Percentiles rank a stretch among this genome's conserved stretches.
Evolutionary conservation across 2,888 invertebrate genomes (phyloP).

Genomic region (Drosophila mercatorum): DNA sequence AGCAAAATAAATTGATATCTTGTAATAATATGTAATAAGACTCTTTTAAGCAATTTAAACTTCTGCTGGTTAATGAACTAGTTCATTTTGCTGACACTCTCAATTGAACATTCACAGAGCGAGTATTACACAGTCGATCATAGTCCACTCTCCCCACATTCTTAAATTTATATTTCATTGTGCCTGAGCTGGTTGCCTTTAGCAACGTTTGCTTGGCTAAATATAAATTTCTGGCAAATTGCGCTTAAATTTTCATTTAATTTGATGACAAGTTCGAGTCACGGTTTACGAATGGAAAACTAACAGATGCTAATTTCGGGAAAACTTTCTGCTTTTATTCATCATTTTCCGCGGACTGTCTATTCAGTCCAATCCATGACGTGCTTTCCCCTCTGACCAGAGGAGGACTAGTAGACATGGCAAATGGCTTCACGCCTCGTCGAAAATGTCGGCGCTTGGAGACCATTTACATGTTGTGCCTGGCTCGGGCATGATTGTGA

Average conservation of each 20-base stretch:
- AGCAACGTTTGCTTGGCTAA: not conserved
- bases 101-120: no score
- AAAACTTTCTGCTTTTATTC: conserved; percentile 17
- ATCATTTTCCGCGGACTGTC: conserved; percentile 23
- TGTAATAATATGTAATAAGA: no score
- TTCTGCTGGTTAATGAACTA: no score
- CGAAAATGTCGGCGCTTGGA: conserved; percentile 56
- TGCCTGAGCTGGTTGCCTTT: not conserved
- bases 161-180: not conserved
- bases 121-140: not conserved
- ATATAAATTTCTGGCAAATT: not conserved
- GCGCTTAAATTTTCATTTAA: not conserved
- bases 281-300: not conserved
- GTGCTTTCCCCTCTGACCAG: not conserved
- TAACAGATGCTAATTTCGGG: conserved; percentile 4
- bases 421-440: conserved; percentile 59
- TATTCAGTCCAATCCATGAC: conserved; percentile 13
- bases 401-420: conserved; percentile 2
- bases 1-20: no score
- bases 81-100: no score
- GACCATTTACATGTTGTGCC: conserved; percentile 55
- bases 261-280: conserved; percentile 9
- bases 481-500: conserved; percentile 39
- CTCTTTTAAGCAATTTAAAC: no score
- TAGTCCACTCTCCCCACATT: no score